Conservation (phyloP, 1,140 invertebrate genomes). For the Episyrphus balteatus region DNA sequence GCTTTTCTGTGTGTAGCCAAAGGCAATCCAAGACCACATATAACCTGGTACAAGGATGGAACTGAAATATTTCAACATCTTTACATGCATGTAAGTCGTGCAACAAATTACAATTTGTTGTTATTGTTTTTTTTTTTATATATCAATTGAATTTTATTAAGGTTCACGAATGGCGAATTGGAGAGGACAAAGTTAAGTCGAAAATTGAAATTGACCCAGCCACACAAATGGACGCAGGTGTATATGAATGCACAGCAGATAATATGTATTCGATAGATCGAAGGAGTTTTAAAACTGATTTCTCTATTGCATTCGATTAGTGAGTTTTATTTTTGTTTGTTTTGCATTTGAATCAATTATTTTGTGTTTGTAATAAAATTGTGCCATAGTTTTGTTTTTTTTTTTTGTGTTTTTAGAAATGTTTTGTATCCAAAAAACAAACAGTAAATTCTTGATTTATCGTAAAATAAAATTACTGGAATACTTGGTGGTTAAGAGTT, state of each 20-base stretch:
- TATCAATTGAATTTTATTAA: slow-evolving; percentile 29
- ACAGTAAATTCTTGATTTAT: no score
- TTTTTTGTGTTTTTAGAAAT: not conserved
- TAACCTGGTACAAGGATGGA: slow-evolving; percentile 89
- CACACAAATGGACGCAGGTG: slow-evolving; percentile 83
- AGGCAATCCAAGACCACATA: slow-evolving; percentile 71
- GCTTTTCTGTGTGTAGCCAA: slow-evolving; percentile 79
- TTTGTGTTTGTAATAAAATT: no score
- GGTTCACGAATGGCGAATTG: slow-evolving; percentile 79
- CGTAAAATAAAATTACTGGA: no score
- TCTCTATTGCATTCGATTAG: slow-evolving; percentile 78
- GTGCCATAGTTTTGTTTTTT: no score
- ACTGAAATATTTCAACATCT: slow-evolving; percentile 78
- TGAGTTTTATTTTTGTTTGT: slow-evolving; percentile 1
- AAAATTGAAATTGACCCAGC: slow-evolving; percentile 90
- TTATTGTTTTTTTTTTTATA: slow-evolving; percentile 1
- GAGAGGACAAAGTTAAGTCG: slow-evolving; percentile 72
- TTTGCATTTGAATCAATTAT: no score
- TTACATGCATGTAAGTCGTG: slow-evolving; percentile 67
- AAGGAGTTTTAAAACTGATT: slow-evolving; percentile 82
- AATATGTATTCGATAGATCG: slow-evolving; percentile 89
- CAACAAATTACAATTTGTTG: slow-evolving; percentile 1
- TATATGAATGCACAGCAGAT: slow-evolving; percentile 83
- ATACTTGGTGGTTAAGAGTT: no score
- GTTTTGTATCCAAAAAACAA: no score